These are phyloP conservation scores for Anagyrus pseudococci DNA, from an alignment of 2,888 invertebrate genomes.

Conservation along the genomic window DNA sequence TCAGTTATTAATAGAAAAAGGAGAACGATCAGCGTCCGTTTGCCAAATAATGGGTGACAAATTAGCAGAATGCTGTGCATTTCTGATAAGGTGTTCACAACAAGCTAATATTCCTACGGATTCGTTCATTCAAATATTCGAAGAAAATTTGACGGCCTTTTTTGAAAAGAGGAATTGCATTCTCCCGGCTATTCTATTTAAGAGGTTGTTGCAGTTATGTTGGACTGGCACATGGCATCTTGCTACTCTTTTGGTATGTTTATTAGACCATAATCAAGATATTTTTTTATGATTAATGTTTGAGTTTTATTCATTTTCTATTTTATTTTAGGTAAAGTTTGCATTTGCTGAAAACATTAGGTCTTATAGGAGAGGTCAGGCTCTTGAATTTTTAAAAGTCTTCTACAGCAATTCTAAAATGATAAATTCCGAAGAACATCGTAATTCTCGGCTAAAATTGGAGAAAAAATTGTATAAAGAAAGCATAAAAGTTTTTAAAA, in stretches of 20 bases:
- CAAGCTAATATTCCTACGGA: conserved; percentile 57
- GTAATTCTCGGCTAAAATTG: conserved; percentile 58
- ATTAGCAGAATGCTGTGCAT: conserved; percentile 70
- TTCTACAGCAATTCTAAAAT: conserved; percentile 70
- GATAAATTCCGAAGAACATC: conserved; percentile 60
- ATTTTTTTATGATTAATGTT: too few relatives aligned
- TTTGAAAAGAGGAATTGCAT: conserved; percentile 71
- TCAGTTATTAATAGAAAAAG: conserved; percentile 70
- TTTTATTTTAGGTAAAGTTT: conserved; percentile 59
- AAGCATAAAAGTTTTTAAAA: not conserved
- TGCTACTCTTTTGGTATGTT: conserved; percentile 64
- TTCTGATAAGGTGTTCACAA: conserved; percentile 70
- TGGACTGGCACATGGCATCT: conserved; percentile 73
- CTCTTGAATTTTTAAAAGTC: conserved; percentile 70
- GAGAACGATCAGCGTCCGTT: conserved; percentile 69
- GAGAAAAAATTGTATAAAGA: conserved; percentile 63
- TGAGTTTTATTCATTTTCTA: not conserved
- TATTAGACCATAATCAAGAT: too few relatives aligned
- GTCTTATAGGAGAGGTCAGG: conserved; percentile 73
- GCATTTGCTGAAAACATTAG: conserved; percentile 69
- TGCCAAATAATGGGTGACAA: conserved; percentile 73
- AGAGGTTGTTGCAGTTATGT: conserved; percentile 69
- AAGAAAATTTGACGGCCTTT: conserved; percentile 66
- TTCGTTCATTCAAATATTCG: conserved; percentile 64
- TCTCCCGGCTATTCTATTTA: conserved; percentile 72